Percentiles rank a stretch among this genome's conserved stretches.
These are phyloP conservation scores for Leptoteleia sp. DNA, from an alignment of 1,140 invertebrate species.

Conservation along the genomic window DNA sequence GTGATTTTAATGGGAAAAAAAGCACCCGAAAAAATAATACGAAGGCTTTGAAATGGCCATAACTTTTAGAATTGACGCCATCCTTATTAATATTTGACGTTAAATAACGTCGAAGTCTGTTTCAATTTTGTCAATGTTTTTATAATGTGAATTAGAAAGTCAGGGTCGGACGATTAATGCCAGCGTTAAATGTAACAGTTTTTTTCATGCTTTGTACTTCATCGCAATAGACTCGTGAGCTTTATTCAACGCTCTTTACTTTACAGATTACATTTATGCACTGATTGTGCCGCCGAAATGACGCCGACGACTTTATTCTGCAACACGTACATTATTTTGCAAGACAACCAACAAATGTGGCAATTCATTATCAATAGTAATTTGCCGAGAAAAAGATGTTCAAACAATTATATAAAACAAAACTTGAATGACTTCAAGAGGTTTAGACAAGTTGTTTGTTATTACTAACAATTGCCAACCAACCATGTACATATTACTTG, in stretches of 20 bases:
- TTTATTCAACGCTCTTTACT: conserved; percentile 43
- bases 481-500: no score
- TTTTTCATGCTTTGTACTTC: conserved; percentile 33
- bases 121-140: neutral
- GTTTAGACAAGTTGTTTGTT: no score
- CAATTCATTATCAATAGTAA: conserved; percentile 52
- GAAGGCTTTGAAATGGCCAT: no score
- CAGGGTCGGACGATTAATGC: conserved; percentile 61
- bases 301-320: conserved; percentile 47
- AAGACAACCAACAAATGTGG: conserved; percentile 49
- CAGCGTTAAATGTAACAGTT: conserved; percentile 65
- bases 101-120: neutral
- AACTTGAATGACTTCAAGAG: no score
- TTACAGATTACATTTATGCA: conserved; percentile 56
- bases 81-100: no score
- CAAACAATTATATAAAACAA: conserved; percentile 45
- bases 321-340: conserved; percentile 51
- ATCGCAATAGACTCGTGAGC: conserved; percentile 31
- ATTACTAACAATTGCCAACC: no score
- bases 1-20: no score
- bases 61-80: no score
- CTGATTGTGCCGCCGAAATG: conserved; percentile 52
- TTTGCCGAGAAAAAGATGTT: conserved; percentile 45
- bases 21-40: no score
- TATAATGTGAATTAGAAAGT: conserved; percentile 54